Base-by-base conservation (phyloP, 1,140 invertebrate species). In the Drosophila arizonae region DNA sequence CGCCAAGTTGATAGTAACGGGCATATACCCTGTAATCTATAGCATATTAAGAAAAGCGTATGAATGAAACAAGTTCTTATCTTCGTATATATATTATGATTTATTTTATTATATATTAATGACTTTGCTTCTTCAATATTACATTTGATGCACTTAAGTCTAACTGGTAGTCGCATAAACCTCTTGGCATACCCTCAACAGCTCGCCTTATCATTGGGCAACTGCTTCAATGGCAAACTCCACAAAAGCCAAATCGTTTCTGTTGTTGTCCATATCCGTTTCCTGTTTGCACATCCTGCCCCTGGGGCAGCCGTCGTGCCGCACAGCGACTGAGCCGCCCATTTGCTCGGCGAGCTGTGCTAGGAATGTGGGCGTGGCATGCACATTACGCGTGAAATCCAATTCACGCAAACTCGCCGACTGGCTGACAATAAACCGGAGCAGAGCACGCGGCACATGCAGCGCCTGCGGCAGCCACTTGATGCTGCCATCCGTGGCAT, bases 341-440 rank as follows among this genome's bases (percentile, higher is more conserved):
- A 81, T 46, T 10, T 73, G 72, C 45, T 67, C 72, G 17, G 17
- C 26, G 6, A 86, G 78, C 15, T 77, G 58, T 11, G 69, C 45
- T 2, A 87, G 73, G 58, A 88, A 87, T 77, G 84, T 79, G 71
- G 81, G 71, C 52, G 84, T 82, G 66, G 77, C 84, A 72, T 88
- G 84, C 28, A 76, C 74, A 81, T 87, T 87, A 28, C 76, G 79
- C 70, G 74, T 87, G 46, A 87, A 84, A 84, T 87, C 84, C 70
- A 87, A 77, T 87, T 87, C 66, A 68, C 58, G 73, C 74, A 87
- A 52, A 74, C 73, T 77, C 3, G 6, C 28, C 55, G 68, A 66
- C 65, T 87, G 82, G 39, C 51, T 64, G 70, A 65, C 76, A 50
- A 87, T 50, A 39, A 87, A 87, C 39, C 61, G 64, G 11, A 80